These are phyloP conservation scores for Zosterops hypoxanthus DNA, from an alignment of 2,113 vertebrate species.

Conservation along the genomic window DNA sequence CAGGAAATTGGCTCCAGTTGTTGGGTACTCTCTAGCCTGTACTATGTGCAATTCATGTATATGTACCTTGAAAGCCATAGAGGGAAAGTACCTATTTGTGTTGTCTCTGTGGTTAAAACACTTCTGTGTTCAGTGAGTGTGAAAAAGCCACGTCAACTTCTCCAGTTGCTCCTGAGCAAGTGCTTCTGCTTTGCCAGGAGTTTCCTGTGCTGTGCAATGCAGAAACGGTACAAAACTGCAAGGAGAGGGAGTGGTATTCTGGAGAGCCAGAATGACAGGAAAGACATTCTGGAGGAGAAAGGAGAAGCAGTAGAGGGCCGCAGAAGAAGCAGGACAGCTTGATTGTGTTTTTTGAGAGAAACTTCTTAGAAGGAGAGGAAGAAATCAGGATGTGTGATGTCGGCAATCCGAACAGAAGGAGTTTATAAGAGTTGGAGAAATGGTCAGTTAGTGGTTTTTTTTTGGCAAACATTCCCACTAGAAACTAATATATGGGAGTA, in stretches of 20 bases:
- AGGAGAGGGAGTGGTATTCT: background rate
- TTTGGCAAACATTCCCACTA: background rate
- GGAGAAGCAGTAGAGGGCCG: background rate
- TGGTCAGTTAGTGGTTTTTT: background rate
- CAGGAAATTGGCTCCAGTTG: fast-evolving
- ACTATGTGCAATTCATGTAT: background rate
- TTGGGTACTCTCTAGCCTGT: background rate
- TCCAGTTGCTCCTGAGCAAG: background rate
- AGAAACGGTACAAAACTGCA: background rate
- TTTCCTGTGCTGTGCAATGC: background rate
- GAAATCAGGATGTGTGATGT: background rate
- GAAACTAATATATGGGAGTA: background rate
- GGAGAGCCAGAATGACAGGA: background rate
- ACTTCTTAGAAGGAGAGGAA: background rate
- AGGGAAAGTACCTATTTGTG: background rate
- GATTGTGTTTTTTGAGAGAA: background rate
- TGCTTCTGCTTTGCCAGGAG: background rate
- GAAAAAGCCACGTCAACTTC: background rate
- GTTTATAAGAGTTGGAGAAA: background rate
- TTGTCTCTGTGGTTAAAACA: background rate
- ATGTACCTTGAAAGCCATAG: background rate
- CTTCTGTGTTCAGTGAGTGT: background rate
- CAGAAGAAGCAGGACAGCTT: background rate
- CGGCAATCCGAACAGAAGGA: background rate
- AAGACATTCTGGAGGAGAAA: background rate